Conservation (phyloP, 2,888 invertebrate genomes). For the Dasypogon diadema region DNA sequence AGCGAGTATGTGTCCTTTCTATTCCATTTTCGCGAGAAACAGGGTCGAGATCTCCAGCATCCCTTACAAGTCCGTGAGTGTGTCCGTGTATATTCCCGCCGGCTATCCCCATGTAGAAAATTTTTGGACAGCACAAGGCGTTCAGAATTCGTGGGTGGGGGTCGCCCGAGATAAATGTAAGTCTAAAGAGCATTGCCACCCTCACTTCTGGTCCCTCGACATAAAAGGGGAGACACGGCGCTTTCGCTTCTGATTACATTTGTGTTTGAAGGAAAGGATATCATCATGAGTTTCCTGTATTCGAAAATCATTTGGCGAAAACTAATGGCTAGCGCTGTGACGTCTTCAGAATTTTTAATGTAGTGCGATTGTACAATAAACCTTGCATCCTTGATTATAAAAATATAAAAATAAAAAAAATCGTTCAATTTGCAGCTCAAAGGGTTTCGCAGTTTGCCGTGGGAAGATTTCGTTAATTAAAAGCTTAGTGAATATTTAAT, state of each 20-base stretch:
- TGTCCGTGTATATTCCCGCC: slow-evolving; percentile 51
- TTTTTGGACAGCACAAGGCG: slow-evolving; percentile 53
- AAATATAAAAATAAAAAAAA: background rate
- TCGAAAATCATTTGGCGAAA: slow-evolving; percentile 57
- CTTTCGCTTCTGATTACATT: slow-evolving; percentile 51
- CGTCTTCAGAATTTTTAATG: slow-evolving; percentile 53
- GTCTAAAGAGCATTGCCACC: slow-evolving; percentile 50
- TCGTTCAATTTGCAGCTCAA: background rate
- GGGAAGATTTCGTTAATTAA: background rate
- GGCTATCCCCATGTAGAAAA: slow-evolving; percentile 52
- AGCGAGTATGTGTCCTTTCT: slow-evolving; percentile 55
- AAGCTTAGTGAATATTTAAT: background rate
- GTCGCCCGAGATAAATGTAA: slow-evolving; percentile 35
- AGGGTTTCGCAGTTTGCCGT: background rate
- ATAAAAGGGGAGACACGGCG: slow-evolving; percentile 43
- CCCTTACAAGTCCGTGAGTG: slow-evolving; percentile 54
- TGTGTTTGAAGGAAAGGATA: slow-evolving; percentile 54
- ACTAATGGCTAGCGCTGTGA: slow-evolving; percentile 55
- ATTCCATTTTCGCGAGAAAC: slow-evolving; percentile 56
- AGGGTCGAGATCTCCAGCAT: slow-evolving; percentile 55
- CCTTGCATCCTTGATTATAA: background rate
- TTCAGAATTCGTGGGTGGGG: slow-evolving; percentile 20
- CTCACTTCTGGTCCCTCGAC: slow-evolving; percentile 33
- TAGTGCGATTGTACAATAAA: background rate
- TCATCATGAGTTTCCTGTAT: slow-evolving; percentile 54